Evolutionary conservation across 2,113 vertebrate genomes (phyloP), one percentile per base, ranked within the genome.

Genomic region (Galemys pyrenaicus): DNA sequence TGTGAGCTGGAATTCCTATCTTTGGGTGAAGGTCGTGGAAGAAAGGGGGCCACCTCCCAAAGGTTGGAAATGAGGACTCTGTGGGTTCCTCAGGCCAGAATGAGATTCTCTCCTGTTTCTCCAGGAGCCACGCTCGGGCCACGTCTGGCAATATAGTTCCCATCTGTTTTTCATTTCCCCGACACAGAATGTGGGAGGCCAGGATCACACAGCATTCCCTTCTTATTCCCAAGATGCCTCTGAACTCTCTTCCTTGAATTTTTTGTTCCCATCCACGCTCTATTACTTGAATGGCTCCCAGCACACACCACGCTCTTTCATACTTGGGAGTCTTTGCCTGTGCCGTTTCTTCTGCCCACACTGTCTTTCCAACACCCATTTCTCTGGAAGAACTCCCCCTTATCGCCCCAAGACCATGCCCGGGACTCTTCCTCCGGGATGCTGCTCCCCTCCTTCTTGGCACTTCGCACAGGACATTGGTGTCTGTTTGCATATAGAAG

Each of bases 161-260:
- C 93, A 95, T 92, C 84, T 95, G 90, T 6, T 93, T 96, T 77
- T 91, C 84, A 92, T 96, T 95, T 91, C 49, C 70, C 84, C 30
- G 44, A 87, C 79, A 78, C 24, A 81, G 80, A 92, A 89, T 81
- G 93, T 91, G 88, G 95, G 88, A 96, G 91, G 91, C 58, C 93
- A 93, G 62, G 70, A 86, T 95, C 87, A 78, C 62, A 96, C 44
- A 62, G 44, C 83, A 92, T 92, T 96, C 87, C 78, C 91, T 93
- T 88, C 70, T 85, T 37, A 37, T 91, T 95, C 95, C 91, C 93
- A 56, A 89, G 79, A 95, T 93, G 79, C 56, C 68, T 67, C 91
- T 95, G 79, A 93, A 93, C 58, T 93, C 84, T 32, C 73, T 78
- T 86, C 35, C 54, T 93, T 85, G 54, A 65, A 75, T 84, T 83